Percentiles rank a stretch among this genome's conserved stretches.
These are phyloP conservation scores for Portevinia maculata DNA, from an alignment of 2,888 invertebrate genomes.

Conservation along the genomic window DNA sequence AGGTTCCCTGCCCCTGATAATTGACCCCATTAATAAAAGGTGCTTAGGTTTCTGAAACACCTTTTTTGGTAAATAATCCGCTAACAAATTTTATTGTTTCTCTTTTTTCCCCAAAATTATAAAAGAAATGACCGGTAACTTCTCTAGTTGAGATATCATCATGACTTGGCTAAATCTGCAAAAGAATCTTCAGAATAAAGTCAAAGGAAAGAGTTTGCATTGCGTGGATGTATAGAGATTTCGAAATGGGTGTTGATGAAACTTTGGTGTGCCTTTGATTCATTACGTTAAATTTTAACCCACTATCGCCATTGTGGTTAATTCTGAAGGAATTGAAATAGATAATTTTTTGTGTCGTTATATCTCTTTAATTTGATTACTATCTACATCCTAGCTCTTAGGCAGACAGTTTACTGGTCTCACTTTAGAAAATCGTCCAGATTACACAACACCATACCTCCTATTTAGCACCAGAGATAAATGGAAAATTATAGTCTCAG, in stretches of 20 bases:
- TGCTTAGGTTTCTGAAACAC: constrained; percentile 20
- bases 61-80: constrained; percentile 35
- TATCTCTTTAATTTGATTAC: background rate
- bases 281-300: constrained; percentile 10
- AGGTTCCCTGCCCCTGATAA: background rate
- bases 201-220: constrained; percentile 10
- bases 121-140: constrained; percentile 17
- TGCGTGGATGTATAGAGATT: background rate
- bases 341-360: too few species aligned
- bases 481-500: constrained; percentile 22
- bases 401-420: background rate
- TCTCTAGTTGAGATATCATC: constrained; percentile 4
- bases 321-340: background rate
- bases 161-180: constrained; percentile 24
- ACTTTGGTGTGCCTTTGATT: constrained; percentile 7
- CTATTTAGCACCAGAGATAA: constrained; percentile 3
- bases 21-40: constrained; percentile 38
- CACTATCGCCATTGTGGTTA: background rate
- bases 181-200: background rate
- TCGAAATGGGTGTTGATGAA: background rate
- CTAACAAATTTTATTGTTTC: constrained; percentile 10
- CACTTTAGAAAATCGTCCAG: background rate
- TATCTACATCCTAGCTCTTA: background rate
- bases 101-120: background rate
- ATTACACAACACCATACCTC: background rate